Evolutionary conservation across 53 echinoderm and acorn worm genomes (phyloP).

Genomic region (Temnopleurus reevesii): DNA sequence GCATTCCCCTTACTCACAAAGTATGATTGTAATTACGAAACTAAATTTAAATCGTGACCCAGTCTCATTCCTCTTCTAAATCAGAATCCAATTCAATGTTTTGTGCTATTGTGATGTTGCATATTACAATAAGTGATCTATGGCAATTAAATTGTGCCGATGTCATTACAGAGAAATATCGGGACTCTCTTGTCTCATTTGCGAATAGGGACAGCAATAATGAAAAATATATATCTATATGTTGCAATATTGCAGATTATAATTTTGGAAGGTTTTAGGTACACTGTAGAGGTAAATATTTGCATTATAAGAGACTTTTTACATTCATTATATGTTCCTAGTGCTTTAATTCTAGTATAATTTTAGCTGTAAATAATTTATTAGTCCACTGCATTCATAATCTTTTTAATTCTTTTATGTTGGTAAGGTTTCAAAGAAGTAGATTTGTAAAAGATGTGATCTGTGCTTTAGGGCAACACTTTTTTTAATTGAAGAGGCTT

Average conservation of each 20-base stretch:
- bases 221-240: background rate
- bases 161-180: background rate
- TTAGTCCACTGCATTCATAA: background rate
- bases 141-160: background rate
- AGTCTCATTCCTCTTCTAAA: background rate
- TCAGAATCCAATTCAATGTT: background rate
- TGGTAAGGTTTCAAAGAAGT: no score
- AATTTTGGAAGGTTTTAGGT: background rate
- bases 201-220: background rate
- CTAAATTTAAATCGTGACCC: background rate
- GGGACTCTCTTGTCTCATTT: background rate
- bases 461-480: no score
- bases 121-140: background rate
- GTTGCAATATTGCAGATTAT: background rate
- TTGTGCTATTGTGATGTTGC: background rate
- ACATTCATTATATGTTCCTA: background rate
- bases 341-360: background rate
- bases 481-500: background rate
- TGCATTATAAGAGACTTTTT: background rate
- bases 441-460: background rate
- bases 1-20: no score
- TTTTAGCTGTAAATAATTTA: background rate
- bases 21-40: no score
- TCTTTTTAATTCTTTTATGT: background rate
- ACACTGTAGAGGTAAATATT: background rate